Base-by-base conservation (phyloP, 2,888 invertebrate species). In the Lepidocyrtoides sp. region DNA sequence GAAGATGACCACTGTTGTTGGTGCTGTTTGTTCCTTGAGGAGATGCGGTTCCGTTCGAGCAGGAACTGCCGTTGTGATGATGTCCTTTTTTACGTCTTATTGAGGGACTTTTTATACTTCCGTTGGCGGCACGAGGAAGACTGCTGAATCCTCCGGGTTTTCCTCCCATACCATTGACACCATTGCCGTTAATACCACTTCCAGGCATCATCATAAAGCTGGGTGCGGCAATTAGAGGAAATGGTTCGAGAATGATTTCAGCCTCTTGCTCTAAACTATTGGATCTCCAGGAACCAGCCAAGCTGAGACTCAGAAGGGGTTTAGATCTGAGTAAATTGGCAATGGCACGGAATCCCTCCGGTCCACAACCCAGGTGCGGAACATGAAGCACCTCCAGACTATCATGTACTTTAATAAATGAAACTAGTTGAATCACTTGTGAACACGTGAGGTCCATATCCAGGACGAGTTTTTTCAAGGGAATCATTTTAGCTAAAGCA, bases 361-460 rank as follows among this genome's bases (percentile, higher is more conserved):
- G 95, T 91, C 96, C 96, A 93, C 96, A 96, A 87, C 96, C 95
- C 88, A 96, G 95, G 95, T 96, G 96, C 10, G 96, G 96, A 93
- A 96, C 95, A 92, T 96, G 96, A 87, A 96, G 94, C 54, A 96
- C 95, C 89, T 96, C 95, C 60, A 96, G 95, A 94, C 95, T 95
- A 72, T 96, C 95, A 94, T 96, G 96, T 92, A 95, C 95, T 92
- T 96, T 95, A 41, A 96, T 95, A 10, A 95, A 95, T 3, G 95
- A 94, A 94, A 96, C 96, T 89, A 96, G 95, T 93, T 96, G 96
- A 63, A 96, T 95, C 91, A 96, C 95, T 95, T 96, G 96, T 60
- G 95, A 95, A 41, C 96, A 95, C 86, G 96, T 95, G 90, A 96
- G 95, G 94, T 96, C 96, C 94, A 96, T 95, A 95, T 96, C 96